These are phyloP conservation scores for Brachynemurus nebulosus DNA, from an alignment of 2,888 invertebrate genomes.

Conservation along the genomic window DNA sequence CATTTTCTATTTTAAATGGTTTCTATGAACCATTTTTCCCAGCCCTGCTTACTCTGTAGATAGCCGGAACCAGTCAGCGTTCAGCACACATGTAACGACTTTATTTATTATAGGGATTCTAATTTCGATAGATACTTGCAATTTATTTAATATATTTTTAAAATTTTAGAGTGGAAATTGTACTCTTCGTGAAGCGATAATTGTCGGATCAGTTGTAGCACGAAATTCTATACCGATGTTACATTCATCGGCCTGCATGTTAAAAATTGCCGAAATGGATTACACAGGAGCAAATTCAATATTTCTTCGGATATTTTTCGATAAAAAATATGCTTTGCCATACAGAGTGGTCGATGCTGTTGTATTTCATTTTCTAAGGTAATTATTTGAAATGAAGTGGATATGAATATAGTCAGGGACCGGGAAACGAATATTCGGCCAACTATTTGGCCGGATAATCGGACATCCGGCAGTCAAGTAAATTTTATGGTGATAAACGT, in stretches of 20 bases:
- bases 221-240: slow-evolving; percentile 87
- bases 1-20: too few species aligned
- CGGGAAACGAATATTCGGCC: too few species aligned
- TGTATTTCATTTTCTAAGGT: slow-evolving; percentile 89
- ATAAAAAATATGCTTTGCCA: slow-evolving; percentile 96
- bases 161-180: slow-evolving; percentile 69
- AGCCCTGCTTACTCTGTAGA: too few species aligned
- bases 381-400: slow-evolving; percentile 24
- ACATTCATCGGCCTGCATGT: slow-evolving; percentile 88
- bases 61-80: too few species aligned
- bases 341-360: slow-evolving; percentile 89
- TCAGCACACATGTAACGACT: too few species aligned
- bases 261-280: slow-evolving; percentile 95
- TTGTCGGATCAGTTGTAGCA: slow-evolving; percentile 81
- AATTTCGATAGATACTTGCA: background rate
- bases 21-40: too few species aligned
- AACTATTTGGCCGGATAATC: too few species aligned
- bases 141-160: slow-evolving; percentile 21
- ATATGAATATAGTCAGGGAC: too few species aligned
- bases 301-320: slow-evolving; percentile 83
- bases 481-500: too few species aligned
- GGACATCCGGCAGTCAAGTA: too few species aligned
- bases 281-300: slow-evolving; percentile 94
- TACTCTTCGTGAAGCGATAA: slow-evolving; percentile 88
- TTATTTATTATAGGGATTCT: background rate